Base-by-base conservation (phyloP, 2,797 vertebrate genomes). In the Falco novaeseelandiae region DNA sequence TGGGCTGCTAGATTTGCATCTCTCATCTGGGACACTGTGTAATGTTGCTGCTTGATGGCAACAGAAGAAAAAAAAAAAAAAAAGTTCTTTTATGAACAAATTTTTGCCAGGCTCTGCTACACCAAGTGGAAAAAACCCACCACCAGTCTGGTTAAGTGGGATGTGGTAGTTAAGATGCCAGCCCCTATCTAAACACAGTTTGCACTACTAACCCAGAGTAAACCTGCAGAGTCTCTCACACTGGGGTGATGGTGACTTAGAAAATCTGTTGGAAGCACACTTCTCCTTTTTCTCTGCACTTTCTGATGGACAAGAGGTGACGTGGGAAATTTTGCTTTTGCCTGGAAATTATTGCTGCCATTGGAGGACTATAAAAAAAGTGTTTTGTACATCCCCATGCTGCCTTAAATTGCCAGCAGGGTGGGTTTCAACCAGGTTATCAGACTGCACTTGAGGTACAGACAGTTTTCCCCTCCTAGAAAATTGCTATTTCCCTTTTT, bases 51-150 rank as follows among this genome's bases (percentile, higher is more conserved):
- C n/a, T 79, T 73, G 46, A 80, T 46, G 29, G 20, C 9, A 91
- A 38, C 29, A 62, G 9, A 82, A 61, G 14, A 5, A 12, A 67
- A 77, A 51, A 10, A 77, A 51, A 10, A 67, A 77, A 51, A 44
- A 5, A 40, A 5, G 4, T 14, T 54, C 5, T 77, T 88, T 55
- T 73, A 21, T 17, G 2, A 88, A 34, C 14, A 62, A 66, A 7
- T 36, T 69, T 14, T 32, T 87, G 6, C 46, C 66, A 67, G 59
- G 5, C 29, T 84, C 10, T 1, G 1, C 48, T 73, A 74, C 0
- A 0, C 2, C 11, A 36, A 73, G 6, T 23, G 25, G 63, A 27
- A 66, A 71, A n/a, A 40, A 3, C 0, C 1, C 15, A 13, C 9
- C 7, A 36, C 49, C 27, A 30, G 3, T n/a, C n/a, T 78, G 23